Conservation (phyloP, 2,113 vertebrate genomes). For the Callorhinus ursinus region DNA sequence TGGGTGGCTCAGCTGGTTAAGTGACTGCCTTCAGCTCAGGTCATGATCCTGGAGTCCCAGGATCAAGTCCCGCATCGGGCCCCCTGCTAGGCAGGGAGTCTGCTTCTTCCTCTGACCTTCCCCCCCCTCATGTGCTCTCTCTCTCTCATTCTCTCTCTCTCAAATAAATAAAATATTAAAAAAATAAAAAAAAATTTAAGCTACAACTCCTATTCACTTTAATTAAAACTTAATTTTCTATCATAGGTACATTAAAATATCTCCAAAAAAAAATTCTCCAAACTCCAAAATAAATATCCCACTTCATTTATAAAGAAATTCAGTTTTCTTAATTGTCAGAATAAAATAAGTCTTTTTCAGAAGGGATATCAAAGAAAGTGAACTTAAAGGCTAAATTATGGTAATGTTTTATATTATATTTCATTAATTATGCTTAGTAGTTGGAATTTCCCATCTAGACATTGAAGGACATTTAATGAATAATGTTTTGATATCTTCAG, state of each 20-base stretch:
- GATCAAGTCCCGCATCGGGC: too few species aligned
- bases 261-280: not conserved
- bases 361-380: not conserved
- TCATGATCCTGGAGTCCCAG: too few species aligned
- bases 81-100: too few species aligned
- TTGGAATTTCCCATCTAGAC: not conserved
- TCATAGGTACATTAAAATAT: not conserved
- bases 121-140: too few species aligned
- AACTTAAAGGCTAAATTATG: not conserved
- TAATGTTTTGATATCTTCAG: not conserved
- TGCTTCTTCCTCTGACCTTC: too few species aligned
- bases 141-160: too few species aligned
- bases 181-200: not conserved
- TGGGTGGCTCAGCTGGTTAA: too few species aligned
- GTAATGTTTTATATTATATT: not conserved
- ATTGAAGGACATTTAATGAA: not conserved
- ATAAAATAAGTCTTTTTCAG: not conserved
- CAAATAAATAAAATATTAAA: too few species aligned
- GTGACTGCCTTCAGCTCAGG: too few species aligned
- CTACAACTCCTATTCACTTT: not conserved
- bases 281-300: not conserved
- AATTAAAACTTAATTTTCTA: not conserved
- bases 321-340: not conserved
- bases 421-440: not conserved
- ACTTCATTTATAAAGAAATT: not conserved